A percentile compares a stretch with the other conserved stretches of the same genome.
Conservation (phyloP, 2,113 vertebrate species). For the Gopherus flavomarginatus region DNA sequence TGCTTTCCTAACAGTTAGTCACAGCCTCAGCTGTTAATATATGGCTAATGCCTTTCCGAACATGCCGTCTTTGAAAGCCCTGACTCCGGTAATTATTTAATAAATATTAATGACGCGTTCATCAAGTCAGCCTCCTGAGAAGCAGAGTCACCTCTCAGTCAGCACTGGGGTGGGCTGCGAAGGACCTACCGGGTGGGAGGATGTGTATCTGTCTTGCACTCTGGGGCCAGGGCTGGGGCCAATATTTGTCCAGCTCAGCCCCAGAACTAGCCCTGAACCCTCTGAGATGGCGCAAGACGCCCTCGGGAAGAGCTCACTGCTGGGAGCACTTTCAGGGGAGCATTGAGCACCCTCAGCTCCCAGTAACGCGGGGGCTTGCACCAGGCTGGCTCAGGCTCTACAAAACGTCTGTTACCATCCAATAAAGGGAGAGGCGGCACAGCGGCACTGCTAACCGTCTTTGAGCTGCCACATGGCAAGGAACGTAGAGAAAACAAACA, state of each 20-base stretch:
- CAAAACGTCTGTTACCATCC: not conserved
- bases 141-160: not conserved
- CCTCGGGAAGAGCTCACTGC: rapidly evolving
- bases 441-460: not conserved
- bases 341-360: rapidly evolving
- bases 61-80: not conserved
- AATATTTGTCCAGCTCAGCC: not conserved
- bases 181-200: not conserved
- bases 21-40: constrained; percentile 31
- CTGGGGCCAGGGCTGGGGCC: rapidly evolving
- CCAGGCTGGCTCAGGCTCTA: not conserved
- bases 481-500: not conserved
- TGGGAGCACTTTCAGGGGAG: not conserved
- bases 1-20: not conserved
- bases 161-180: not conserved
- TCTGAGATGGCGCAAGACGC: rapidly evolving
- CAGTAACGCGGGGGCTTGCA: not conserved
- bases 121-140: constrained; percentile 1
- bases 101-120: constrained; percentile 52
- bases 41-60: constrained; percentile 26
- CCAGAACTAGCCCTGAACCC: not conserved
- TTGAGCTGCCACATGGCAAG: not conserved
- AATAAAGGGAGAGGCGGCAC: not conserved
- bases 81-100: not conserved
- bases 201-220: not conserved